Conservation (phyloP, 1,140 invertebrate genomes). For the Eriosoma lanigerum region DNA sequence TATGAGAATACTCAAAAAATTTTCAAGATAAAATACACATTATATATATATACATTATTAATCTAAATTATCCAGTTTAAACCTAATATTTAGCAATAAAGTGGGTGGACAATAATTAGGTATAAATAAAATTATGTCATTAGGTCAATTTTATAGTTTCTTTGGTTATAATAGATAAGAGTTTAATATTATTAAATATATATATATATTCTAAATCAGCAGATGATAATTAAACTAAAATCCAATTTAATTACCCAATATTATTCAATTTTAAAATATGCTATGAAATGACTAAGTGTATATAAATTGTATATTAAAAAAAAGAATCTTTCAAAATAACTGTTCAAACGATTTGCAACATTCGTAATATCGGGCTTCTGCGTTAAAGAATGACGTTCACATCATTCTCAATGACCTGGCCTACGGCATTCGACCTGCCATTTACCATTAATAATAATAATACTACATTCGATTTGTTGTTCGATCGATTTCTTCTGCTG, state of each 20-base stretch:
- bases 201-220: not conserved
- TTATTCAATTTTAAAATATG: not conserved
- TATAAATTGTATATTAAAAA: conserved; percentile 32
- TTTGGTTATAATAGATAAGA: too few species aligned
- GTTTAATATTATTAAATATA: too few species aligned
- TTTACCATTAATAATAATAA: conserved; percentile 47
- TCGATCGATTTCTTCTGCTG: conserved; percentile 43
- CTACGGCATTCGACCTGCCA: conserved; percentile 27
- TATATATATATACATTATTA: too few species aligned
- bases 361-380: conserved; percentile 48
- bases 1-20: too few species aligned
- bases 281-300: not conserved
- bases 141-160: too few species aligned
- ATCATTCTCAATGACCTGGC: conserved; percentile 43
- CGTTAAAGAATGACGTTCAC: conserved; percentile 47
- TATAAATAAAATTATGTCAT: too few species aligned
- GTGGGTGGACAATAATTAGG: too few species aligned
- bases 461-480: conserved; percentile 32
- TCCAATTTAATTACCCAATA: not conserved
- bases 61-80: too few species aligned
- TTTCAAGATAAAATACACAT: too few species aligned
- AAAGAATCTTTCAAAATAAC: conserved; percentile 43
- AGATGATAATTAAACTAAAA: not conserved
- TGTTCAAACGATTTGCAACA: conserved; percentile 38
- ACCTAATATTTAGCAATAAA: too few species aligned